Evolutionary conservation across 2,888 invertebrate species (phyloP).

Genomic region (Napeogenes sylphis): DNA sequence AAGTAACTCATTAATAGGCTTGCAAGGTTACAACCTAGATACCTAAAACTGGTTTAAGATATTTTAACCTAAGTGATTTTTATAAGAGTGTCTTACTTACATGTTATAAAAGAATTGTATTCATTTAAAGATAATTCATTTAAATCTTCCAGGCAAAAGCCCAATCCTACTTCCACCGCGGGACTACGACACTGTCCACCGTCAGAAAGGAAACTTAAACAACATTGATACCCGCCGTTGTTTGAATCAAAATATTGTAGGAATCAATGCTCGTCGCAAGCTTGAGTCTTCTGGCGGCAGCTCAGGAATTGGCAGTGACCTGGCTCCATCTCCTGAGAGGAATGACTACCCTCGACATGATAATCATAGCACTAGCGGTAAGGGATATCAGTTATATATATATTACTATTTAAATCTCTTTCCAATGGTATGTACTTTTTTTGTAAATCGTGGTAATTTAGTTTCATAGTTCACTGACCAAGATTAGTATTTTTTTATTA

Average conservation of each 20-base stretch:
- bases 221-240: conserved; percentile 78
- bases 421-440: too few species aligned
- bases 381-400: conserved; percentile 39
- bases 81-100: too few species aligned
- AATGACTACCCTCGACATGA: conserved; percentile 74
- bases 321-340: conserved; percentile 88
- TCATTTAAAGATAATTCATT: too few species aligned
- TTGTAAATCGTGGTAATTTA: too few species aligned
- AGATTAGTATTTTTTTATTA: neutral
- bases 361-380: conserved; percentile 80
- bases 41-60: too few species aligned
- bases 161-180: conserved; percentile 94
- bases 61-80: too few species aligned
- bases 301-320: conserved; percentile 92
- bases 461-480: neutral
- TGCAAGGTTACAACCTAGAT: too few species aligned
- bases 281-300: conserved; percentile 87
- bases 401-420: neutral
- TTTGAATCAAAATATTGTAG: conserved; percentile 82
- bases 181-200: conserved; percentile 95
- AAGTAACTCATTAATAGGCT: too few species aligned
- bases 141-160: conserved; percentile 64
- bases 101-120: too few species aligned
- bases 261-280: conserved; percentile 68
- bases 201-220: conserved; percentile 75